These are phyloP conservation scores for Peromyscus eremicus DNA, from an alignment of 2,797 vertebrate genomes.

Conservation along the genomic window DNA sequence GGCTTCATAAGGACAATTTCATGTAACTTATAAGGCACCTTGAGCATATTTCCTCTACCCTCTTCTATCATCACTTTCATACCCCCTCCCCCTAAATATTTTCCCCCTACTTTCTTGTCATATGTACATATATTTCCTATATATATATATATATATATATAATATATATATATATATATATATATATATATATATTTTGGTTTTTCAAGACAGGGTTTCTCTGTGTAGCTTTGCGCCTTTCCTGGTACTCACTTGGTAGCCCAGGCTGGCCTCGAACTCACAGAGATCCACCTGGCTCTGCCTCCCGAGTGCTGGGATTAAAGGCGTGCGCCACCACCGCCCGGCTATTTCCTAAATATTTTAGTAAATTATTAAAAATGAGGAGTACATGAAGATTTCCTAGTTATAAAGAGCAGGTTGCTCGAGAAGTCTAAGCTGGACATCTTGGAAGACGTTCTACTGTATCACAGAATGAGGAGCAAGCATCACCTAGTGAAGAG, in stretches of 20 bases:
- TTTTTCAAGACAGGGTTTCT: too few species aligned
- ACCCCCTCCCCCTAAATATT: neutral
- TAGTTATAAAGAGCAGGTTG: neutral
- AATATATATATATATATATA: too few species aligned
- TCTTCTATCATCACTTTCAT: too few species aligned
- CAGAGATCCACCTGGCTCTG: too few species aligned
- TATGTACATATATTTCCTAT: neutral
- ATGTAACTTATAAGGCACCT: neutral
- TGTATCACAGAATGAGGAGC: neutral
- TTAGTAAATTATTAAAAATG: neutral
- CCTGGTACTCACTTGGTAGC: too few species aligned
- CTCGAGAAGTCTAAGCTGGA: neutral
- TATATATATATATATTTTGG: too few species aligned
- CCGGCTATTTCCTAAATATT: neutral
- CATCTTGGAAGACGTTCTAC: neutral
- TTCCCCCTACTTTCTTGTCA: neutral
- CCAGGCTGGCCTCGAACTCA: too few species aligned
- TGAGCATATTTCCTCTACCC: neutral
- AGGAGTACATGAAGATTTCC: neutral
- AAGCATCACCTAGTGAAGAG: neutral
- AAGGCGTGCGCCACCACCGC: too few species aligned
- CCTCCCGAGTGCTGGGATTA: too few species aligned
- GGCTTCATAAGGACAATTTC: neutral
- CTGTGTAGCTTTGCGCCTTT: too few species aligned
- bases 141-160: too few species aligned